phyloP scores from a whole-genome alignment of 2,113 vertebrate genomes.

The Otolemur garnettii region DNA sequence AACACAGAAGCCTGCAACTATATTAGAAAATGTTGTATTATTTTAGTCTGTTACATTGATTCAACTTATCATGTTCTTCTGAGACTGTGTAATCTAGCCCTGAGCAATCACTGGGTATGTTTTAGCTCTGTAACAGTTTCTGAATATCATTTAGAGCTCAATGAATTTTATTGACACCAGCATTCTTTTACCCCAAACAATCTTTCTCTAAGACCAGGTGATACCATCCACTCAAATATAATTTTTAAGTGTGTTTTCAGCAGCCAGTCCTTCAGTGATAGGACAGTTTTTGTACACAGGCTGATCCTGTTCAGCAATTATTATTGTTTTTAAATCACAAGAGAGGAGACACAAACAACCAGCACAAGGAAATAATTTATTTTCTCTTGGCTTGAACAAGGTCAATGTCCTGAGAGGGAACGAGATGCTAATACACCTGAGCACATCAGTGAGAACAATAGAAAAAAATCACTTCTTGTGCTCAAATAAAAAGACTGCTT shows the following conservation, averaged over 20 bases:
- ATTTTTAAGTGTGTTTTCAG: slow-evolving; percentile 70
- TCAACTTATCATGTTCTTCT: slow-evolving; percentile 57
- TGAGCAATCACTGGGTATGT: slow-evolving; percentile 23
- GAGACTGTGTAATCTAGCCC: slow-evolving; percentile 11
- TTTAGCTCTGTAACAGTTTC: slow-evolving; percentile 57
- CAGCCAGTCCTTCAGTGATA: slow-evolving; percentile 62
- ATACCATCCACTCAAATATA: background rate
- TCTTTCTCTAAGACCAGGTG: slow-evolving; percentile 56
- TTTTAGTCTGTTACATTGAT: slow-evolving; percentile 56
- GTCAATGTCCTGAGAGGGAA: slow-evolving; percentile 63
- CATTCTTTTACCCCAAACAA: slow-evolving; percentile 50
- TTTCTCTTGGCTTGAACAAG: slow-evolving; percentile 72
- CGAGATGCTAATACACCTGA: slow-evolving; percentile 76
- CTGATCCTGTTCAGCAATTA: slow-evolving; percentile 26
- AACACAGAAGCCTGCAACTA: slow-evolving; percentile 47
- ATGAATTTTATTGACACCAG: slow-evolving; percentile 38
- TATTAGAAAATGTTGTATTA: slow-evolving; percentile 64
- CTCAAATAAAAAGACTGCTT: slow-evolving; percentile 81
- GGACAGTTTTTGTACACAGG: slow-evolving; percentile 59
- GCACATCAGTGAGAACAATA: slow-evolving; percentile 80
- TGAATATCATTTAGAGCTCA: slow-evolving; percentile 66
- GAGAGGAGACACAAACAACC: slow-evolving; percentile 52
- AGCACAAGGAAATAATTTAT: slow-evolving; percentile 67
- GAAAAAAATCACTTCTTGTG: slow-evolving; percentile 83
- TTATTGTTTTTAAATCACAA: background rate